Conservation (phyloP, 2,797 vertebrate species). For the Tadarida brasiliensis region DNA sequence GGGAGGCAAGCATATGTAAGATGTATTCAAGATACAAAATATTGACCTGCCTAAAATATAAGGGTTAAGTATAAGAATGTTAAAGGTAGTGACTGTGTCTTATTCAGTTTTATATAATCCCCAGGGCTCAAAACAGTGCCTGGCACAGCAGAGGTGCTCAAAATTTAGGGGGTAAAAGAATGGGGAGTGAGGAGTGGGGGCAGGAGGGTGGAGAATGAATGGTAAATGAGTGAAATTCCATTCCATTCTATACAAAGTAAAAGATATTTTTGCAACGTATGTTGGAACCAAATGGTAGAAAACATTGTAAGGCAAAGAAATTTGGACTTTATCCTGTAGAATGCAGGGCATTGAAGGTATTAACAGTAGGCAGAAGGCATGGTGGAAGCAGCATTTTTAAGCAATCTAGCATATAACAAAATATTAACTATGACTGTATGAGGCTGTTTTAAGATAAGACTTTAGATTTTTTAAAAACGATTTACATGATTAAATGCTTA, state of each 20-base stretch:
- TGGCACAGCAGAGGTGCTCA: background rate
- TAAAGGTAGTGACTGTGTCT: background rate
- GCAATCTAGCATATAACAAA: constrained; percentile 51
- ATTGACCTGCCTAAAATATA: background rate
- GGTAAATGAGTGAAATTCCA: constrained; percentile 36
- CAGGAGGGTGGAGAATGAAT: background rate
- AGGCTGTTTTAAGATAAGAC: background rate
- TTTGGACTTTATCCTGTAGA: background rate
- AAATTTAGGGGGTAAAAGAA: constrained; percentile 48
- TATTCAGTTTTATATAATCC: constrained; percentile 19
- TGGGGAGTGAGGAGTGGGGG: fast-evolving
- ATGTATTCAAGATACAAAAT: constrained; percentile 47
- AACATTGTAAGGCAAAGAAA: constrained; percentile 29
- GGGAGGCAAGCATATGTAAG: background rate
- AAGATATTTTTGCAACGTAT: constrained; percentile 4
- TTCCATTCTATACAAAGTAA: constrained; percentile 31
- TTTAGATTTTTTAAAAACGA: constrained; percentile 20
- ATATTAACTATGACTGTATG: constrained; percentile 53
- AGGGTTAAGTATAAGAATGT: background rate
- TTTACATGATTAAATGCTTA: constrained; percentile 44
- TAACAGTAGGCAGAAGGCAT: background rate
- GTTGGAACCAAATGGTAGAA: background rate
- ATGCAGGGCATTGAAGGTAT: background rate
- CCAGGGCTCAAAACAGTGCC: background rate
- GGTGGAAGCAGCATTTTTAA: constrained; percentile 47